Conservation (phyloP, 2,888 invertebrate genomes). For the Morinoia aosen region DNA sequence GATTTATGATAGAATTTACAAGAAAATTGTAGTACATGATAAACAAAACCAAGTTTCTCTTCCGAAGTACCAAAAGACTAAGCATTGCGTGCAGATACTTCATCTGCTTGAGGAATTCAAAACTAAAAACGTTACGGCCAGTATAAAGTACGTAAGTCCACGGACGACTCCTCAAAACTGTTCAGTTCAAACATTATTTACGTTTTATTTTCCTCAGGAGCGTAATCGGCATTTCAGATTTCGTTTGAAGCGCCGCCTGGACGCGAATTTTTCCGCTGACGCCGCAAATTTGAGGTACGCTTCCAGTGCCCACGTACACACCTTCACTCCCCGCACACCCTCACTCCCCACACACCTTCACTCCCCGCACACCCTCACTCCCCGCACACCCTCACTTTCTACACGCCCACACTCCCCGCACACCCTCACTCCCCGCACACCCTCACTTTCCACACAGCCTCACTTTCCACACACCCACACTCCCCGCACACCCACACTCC, state of each 20-base stretch:
- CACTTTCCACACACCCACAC: too few relatives aligned
- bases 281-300: neutral
- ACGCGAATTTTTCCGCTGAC: neutral
- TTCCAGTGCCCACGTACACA: neutral
- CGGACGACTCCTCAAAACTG: neutral
- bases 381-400: neutral
- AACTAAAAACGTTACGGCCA: neutral
- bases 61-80: neutral
- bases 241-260: neutral
- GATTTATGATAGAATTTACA: too few relatives aligned
- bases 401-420: neutral
- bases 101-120: neutral
- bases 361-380: neutral
- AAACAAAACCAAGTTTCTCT: neutral
- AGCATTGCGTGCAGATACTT: neutral
- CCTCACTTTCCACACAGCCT: too few relatives aligned
- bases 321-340: neutral
- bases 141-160: neutral
- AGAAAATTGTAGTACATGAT: too few relatives aligned
- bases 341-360: neutral
- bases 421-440: too few relatives aligned
- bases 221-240: slow-evolving; percentile 15
- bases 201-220: neutral
- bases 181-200: neutral
- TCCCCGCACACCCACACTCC: too few relatives aligned